Conservation (phyloP, 2,797 vertebrate species). For the Sebastes steindachneri region DNA sequence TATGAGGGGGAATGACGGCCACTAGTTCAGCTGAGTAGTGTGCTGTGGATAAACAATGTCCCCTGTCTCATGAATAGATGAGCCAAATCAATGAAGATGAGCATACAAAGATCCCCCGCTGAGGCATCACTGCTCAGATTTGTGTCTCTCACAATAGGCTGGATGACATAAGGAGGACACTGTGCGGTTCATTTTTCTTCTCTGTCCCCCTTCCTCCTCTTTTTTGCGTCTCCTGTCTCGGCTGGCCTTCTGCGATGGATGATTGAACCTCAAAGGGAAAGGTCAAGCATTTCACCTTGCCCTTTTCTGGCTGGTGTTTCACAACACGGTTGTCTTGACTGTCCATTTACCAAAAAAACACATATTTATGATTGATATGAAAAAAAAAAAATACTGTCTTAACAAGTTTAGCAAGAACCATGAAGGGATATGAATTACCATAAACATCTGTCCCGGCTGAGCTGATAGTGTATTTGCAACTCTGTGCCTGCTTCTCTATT, state of each 20-base stretch:
- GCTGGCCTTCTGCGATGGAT: constrained; percentile 78
- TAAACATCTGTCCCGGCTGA: neutral
- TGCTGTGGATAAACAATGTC: constrained; percentile 81
- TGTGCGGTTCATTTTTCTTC: constrained; percentile 83
- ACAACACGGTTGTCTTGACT: constrained; percentile 66
- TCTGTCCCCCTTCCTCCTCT: constrained; percentile 49
- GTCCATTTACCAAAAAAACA: constrained; percentile 27
- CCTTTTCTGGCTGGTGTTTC: constrained; percentile 68
- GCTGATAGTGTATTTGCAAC: neutral
- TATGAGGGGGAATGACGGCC: constrained; percentile 61
- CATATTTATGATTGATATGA: neutral
- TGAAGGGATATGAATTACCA: neutral
- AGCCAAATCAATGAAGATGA: constrained; percentile 86
- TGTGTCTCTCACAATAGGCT: constrained; percentile 85
- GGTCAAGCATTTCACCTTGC: constrained; percentile 84
- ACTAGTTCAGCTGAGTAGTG: constrained; percentile 73
- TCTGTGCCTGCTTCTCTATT: neutral
- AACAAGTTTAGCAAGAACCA: neutral
- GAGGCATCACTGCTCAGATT: constrained; percentile 85
- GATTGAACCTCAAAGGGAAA: constrained; percentile 83
- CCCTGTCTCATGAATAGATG: constrained; percentile 83
- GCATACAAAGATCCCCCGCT: constrained; percentile 85
- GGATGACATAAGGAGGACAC: constrained; percentile 87
- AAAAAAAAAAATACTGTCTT: neutral
- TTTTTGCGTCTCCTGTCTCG: constrained; percentile 64